Conservation (phyloP, 2,888 invertebrate genomes). For the Nymphalis urticae region DNA sequence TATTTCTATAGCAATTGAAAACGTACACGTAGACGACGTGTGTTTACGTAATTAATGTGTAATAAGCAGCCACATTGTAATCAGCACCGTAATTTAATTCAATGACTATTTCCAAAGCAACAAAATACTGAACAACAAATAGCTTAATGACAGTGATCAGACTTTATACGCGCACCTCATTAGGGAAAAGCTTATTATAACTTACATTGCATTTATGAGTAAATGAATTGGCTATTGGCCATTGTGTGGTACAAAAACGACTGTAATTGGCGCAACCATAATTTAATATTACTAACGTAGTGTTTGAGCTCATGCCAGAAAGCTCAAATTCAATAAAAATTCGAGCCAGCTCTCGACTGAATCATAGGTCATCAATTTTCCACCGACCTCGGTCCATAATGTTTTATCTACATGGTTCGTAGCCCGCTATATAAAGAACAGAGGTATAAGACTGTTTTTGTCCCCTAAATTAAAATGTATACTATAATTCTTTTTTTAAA, state of each 20-base stretch:
- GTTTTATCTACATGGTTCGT: conserved; percentile 1
- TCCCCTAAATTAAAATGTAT: too few species aligned
- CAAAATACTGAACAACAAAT: conserved; percentile 34
- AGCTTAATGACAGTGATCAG: conserved; percentile 39
- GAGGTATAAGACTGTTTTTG: too few species aligned
- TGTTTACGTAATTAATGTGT: conserved; percentile 36
- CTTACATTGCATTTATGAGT: conserved; percentile 11
- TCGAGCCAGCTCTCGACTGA: conserved; percentile 5
- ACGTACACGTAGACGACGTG: neutral
- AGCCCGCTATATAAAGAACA: neutral
- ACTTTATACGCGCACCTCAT: conserved; percentile 35
- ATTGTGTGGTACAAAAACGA: conserved; percentile 3
- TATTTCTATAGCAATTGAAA: conserved; percentile 7
- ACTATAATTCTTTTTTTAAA: too few species aligned
- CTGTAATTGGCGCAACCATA: conserved; percentile 74
- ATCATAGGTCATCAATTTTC: conserved; percentile 11
- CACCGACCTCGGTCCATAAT: neutral
- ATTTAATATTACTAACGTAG: conserved; percentile 76
- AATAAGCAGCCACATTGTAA: conserved; percentile 35
- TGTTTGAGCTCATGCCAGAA: conserved; percentile 74
- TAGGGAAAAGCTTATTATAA: conserved; percentile 35
- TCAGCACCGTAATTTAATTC: conserved; percentile 34
- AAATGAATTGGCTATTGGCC: conserved; percentile 1
- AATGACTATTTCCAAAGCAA: conserved; percentile 26
- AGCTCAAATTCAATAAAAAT: conserved; percentile 4